Conservation (phyloP, 1,140 invertebrate genomes). For the Harlomillsia oculata region DNA sequence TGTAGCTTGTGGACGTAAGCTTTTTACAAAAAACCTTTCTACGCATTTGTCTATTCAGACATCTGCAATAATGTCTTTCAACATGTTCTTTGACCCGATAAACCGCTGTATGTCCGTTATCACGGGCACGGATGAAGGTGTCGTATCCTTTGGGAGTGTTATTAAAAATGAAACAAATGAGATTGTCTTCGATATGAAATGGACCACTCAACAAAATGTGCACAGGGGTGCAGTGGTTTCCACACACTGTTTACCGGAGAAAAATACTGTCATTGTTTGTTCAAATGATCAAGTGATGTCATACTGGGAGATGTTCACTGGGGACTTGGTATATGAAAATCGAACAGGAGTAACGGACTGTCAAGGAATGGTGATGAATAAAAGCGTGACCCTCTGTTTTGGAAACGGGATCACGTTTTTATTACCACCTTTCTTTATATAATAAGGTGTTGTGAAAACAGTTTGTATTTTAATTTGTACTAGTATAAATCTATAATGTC, state of each 20-base stretch:
- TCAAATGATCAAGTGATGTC: slow-evolving; percentile 10
- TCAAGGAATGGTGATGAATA: not conserved
- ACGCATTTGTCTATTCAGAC: not conserved
- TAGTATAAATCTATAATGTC: too few species aligned
- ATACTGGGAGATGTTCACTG: not conserved
- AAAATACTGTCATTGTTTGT: not conserved
- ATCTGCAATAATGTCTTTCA: slow-evolving; percentile 1
- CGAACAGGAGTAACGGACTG: slow-evolving; percentile 4
- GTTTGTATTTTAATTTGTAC: too few species aligned
- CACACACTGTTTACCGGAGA: not conserved
- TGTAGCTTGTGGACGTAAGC: not conserved
- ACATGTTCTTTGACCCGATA: not conserved
- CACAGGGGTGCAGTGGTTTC: slow-evolving; percentile 3
- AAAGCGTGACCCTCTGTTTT: not conserved
- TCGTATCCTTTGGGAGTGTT: not conserved
- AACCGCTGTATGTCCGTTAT: not conserved
- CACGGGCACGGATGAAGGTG: not conserved
- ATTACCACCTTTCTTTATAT: too few species aligned
- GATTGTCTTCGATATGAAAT: not conserved
- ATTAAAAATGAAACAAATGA: not conserved
- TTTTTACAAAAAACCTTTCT: not conserved
- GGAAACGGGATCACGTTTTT: slow-evolving; percentile 9
- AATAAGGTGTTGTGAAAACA: too few species aligned
- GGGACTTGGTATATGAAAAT: not conserved
- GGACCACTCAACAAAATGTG: not conserved